Evolutionary conservation across 2,888 invertebrate genomes (phyloP).

Genomic region (Dynastes maya): DNA sequence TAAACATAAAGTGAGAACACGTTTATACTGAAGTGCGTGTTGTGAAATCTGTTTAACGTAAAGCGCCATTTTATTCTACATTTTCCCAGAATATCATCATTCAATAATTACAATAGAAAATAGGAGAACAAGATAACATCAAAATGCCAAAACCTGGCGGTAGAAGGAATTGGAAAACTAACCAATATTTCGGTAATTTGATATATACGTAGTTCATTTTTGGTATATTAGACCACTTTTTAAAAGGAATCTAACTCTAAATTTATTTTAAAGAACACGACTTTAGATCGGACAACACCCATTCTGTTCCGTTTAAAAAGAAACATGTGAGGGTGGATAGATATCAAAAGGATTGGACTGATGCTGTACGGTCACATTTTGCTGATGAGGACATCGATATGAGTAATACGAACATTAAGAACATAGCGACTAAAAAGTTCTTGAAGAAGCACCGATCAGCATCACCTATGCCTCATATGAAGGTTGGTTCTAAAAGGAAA

Average conservation of each 20-base stretch:
- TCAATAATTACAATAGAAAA: neutral
- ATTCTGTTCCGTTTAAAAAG: constrained; percentile 73
- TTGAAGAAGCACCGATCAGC: constrained; percentile 69
- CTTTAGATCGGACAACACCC: constrained; percentile 58
- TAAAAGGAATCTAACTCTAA: neutral
- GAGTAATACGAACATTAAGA: constrained; percentile 63
- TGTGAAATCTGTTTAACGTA: neutral
- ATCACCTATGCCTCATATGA: constrained; percentile 70
- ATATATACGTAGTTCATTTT: neutral
- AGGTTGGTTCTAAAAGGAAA: constrained; percentile 67
- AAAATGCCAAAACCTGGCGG: constrained; percentile 55
- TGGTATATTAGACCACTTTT: no score
- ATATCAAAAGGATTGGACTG: constrained; percentile 55
- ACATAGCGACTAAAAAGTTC: constrained; percentile 41
- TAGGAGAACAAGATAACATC: neutral
- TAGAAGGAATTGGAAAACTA: constrained; percentile 54
- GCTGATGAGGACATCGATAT: constrained; percentile 79
- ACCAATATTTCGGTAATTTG: constrained; percentile 52
- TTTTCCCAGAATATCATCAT: neutral
- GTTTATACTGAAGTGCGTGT: neutral
- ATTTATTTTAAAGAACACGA: constrained; percentile 49
- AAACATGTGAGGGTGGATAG: neutral
- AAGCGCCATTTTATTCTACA: constrained; percentile 22
- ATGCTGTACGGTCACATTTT: constrained; percentile 65
- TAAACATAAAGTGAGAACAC: neutral